Conservation (phyloP, 37 sponge, comb jelly and placozoan species). For the Beroe ovata region DNA sequence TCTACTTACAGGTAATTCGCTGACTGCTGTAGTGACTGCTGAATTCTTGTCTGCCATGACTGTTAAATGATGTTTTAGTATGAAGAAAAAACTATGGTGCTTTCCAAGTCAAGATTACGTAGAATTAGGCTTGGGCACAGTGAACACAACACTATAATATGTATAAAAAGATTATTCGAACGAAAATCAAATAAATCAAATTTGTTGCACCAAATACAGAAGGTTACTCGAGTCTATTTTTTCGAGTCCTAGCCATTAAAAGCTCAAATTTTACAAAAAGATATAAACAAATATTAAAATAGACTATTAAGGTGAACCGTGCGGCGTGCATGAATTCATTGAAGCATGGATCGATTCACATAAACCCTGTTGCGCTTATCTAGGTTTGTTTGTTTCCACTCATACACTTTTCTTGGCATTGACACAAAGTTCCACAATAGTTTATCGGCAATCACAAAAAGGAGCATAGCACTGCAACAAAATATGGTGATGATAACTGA, state of each 20-base stretch:
- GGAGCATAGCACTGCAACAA: not conserved
- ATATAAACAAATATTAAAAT: too few relatives aligned
- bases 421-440: constrained; percentile 30
- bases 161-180: too few relatives aligned
- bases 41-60: constrained; percentile 40
- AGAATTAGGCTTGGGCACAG: too few relatives aligned
- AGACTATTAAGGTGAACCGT: not conserved
- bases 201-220: too few relatives aligned
- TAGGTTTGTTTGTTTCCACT: constrained; percentile 58
- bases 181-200: too few relatives aligned
- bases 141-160: too few relatives aligned
- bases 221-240: too few relatives aligned
- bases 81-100: too few relatives aligned
- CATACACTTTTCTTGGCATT: constrained; percentile 65
- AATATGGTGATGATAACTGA: constrained; percentile 28
- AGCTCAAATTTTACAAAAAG: too few relatives aligned
- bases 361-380: constrained; percentile 65
- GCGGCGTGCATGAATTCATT: not conserved
- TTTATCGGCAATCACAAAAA: constrained; percentile 13
- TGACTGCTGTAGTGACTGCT: not conserved
- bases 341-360: constrained; percentile 59
- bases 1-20: constrained; percentile 23
- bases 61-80: not conserved
- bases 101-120: too few relatives aligned
- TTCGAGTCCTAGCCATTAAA: too few relatives aligned